These are phyloP conservation scores for Setophaga coronata DNA, from an alignment of 2,113 vertebrate species.

Conservation along the genomic window DNA sequence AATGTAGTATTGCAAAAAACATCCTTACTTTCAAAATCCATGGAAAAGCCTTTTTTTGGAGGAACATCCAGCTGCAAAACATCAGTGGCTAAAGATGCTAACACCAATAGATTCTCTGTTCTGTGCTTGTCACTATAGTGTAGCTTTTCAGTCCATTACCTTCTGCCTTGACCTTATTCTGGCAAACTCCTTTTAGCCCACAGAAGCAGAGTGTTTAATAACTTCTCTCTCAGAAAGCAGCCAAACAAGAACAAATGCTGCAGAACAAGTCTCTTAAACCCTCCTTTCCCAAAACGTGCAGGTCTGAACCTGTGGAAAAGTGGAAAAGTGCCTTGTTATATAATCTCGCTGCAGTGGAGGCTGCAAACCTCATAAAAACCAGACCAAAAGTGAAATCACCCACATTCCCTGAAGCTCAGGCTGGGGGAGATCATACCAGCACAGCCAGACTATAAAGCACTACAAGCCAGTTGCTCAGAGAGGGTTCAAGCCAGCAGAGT, in stretches of 20 bases:
- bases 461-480: background rate
- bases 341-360: rapidly evolving
- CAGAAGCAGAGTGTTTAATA: background rate
- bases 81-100: background rate
- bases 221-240: background rate
- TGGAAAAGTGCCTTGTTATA: background rate
- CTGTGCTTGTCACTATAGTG: background rate
- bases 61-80: background rate
- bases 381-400: background rate
- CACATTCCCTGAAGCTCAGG: background rate
- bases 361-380: background rate
- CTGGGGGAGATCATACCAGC: background rate
- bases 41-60: background rate
- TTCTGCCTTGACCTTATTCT: slow-evolving; percentile 30
- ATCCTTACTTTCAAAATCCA: background rate
- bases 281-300: background rate
- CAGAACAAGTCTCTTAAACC: background rate
- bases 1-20: background rate
- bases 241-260: background rate
- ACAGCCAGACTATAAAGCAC: background rate
- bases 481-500: background rate
- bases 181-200: background rate
- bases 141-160: background rate
- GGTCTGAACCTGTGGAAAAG: background rate
- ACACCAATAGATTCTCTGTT: background rate